Conservation (phyloP, 1,140 invertebrate genomes). For the Sesamia nonagrioides region DNA sequence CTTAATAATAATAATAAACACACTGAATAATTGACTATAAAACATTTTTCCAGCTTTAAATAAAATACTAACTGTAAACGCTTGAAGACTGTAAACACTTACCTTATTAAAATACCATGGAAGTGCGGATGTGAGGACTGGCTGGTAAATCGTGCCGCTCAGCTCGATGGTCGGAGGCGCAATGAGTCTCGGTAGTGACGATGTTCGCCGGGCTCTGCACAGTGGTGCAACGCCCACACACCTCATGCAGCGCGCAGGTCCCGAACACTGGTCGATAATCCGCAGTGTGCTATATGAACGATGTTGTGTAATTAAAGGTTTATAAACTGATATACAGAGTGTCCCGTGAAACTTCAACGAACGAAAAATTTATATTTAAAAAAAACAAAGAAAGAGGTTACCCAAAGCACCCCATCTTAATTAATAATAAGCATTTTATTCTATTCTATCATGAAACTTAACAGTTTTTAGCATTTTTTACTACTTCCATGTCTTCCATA, state of each 20-base stretch:
- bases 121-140: not conserved
- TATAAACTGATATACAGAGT: no score
- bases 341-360: no score
- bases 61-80: not conserved
- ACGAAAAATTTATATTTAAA: no score
- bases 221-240: not conserved
- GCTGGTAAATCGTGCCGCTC: not conserved
- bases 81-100: not conserved
- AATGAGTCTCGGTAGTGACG: not conserved
- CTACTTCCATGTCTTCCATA: no score
- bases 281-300: constrained; percentile 4
- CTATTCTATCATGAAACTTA: no score
- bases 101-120: not conserved
- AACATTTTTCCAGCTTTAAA: not conserved
- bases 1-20: not conserved
- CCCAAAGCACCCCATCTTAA: no score
- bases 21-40: not conserved
- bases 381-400: no score
- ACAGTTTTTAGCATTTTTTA: no score
- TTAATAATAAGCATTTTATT: no score
- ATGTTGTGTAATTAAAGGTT: no score
- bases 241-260: not conserved
- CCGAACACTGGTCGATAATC: not conserved
- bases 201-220: not conserved
- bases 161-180: not conserved